phyloP scores from a whole-genome alignment of 2,113 vertebrate genomes.

The Thunnus thynnus region DNA sequence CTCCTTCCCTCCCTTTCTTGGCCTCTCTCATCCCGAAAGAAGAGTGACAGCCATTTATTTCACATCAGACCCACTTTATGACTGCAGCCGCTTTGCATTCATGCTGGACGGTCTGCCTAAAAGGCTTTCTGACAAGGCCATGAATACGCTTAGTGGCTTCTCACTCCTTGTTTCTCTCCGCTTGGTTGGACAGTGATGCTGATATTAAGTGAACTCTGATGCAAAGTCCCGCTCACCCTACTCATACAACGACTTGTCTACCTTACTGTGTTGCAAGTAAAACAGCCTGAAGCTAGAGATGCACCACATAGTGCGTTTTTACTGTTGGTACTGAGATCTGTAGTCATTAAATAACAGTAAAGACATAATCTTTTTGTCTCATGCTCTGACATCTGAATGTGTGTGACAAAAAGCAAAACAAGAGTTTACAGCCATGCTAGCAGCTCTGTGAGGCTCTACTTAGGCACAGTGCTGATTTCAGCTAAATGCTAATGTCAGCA shows the following conservation, averaged over 20 bases:
- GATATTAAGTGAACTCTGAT: constrained; percentile 75
- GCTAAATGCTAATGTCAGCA: constrained; percentile 1
- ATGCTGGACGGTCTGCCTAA: constrained; percentile 66
- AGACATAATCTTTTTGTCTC: background rate
- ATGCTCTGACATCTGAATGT: background rate
- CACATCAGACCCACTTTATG: constrained; percentile 79
- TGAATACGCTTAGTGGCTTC: constrained; percentile 78
- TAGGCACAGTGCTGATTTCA: background rate
- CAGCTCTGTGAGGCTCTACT: no score
- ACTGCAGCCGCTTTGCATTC: constrained; percentile 75
- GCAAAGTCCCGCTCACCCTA: constrained; percentile 51
- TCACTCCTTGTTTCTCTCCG: constrained; percentile 70
- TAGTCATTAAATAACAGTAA: background rate
- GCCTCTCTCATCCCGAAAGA: constrained; percentile 49
- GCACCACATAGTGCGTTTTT: background rate
- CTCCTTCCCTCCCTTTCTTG: constrained; percentile 5
- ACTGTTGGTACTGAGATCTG: background rate
- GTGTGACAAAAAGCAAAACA: background rate
- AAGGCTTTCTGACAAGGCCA: constrained; percentile 81
- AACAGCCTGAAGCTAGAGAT: constrained; percentile 11
- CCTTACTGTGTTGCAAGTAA: constrained; percentile 31
- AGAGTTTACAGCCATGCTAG: no score
- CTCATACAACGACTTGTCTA: constrained; percentile 42
- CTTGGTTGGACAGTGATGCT: constrained; percentile 70
- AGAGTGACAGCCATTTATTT: constrained; percentile 79